These are phyloP conservation scores for Anabacerthia variegaticeps DNA, from an alignment of 2,797 vertebrate species.

Conservation along the genomic window DNA sequence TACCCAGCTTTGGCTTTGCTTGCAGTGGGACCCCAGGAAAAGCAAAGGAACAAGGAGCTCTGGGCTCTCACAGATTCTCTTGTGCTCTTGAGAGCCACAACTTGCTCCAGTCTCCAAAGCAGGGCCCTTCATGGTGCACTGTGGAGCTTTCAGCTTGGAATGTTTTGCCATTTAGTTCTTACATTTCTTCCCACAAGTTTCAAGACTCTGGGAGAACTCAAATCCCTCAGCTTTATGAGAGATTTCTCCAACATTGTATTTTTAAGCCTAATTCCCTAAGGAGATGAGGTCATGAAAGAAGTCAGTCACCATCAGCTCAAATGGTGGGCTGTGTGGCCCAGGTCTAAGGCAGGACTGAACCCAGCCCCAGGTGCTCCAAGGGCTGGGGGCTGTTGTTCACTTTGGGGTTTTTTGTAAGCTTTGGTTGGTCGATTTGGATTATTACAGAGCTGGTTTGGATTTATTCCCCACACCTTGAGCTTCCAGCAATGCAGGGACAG, in stretches of 20 bases:
- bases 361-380: fast-evolving
- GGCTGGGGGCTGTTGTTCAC: fast-evolving
- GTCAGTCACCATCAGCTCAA: background rate
- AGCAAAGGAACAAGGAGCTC: background rate
- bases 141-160: background rate
- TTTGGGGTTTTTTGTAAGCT: background rate
- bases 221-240: fast-evolving
- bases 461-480: background rate
- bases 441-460: background rate
- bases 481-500: background rate
- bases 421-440: background rate
- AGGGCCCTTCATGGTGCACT: background rate
- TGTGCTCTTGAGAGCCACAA: background rate
- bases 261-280: background rate
- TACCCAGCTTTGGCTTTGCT: background rate
- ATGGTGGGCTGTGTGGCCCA: no score
- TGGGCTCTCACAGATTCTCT: background rate
- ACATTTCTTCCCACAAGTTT: background rate
- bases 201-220: background rate
- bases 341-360: background rate
- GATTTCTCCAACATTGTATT: background rate
- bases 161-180: background rate
- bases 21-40: background rate
- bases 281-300: background rate
- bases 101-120: background rate